Evolutionary conservation across 2,888 invertebrate species (phyloP), one percentile per base, ranked within the genome.

Genomic region (Hemicrepidius hirtus): DNA sequence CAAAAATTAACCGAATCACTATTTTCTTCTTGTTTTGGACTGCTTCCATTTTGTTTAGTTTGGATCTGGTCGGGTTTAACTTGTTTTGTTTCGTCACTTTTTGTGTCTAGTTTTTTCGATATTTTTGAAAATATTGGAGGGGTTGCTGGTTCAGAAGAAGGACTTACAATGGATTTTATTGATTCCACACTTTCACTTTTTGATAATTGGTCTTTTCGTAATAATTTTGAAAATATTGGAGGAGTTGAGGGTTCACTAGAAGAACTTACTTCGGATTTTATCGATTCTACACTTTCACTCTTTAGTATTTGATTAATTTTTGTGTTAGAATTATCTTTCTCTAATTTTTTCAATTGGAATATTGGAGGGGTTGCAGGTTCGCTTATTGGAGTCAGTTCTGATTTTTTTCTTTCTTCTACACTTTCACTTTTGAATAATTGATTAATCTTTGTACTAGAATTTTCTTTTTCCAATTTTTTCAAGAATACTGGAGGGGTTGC

Each of bases 1-100:
- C 92, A 92, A 85, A 92, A 92, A 81, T 92, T 91, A 10, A 87
- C 87, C 16, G 55, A 41, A 74, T 60, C 55, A 37, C 50, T 59
- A 37, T 57, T 28, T 16, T 44, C 18, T 44, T 44, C 40, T 13
- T 16, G 6, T 20, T 7, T 5, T 53, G 40, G 10, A 28, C 35
- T 7, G 20, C 18, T 16, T 16, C 9, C 13, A 66, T 37, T 70
- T 60, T 32, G 24, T 35, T 59, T n/a, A n/a, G n/a, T n/a, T n/a
- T n/a, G n/a, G n/a, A n/a, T n/a, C n/a, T n/a, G n/a, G n/a, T n/a
- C 13, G n/a, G 28, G n/a, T 41, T 1, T 4, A 18, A 16, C 3
- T 10, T 16, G 20, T 49, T 49, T 4, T 18, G 21, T 49, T 18
- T 21, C n/a, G n/a, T 12, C 9, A 9, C 20, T 21, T 21, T 49